A percentile compares a stretch with the other conserved stretches of the same genome.
Evolutionary conservation across 2,888 invertebrate genomes (phyloP).

Genomic region (Trichogramma evanescens): DNA sequence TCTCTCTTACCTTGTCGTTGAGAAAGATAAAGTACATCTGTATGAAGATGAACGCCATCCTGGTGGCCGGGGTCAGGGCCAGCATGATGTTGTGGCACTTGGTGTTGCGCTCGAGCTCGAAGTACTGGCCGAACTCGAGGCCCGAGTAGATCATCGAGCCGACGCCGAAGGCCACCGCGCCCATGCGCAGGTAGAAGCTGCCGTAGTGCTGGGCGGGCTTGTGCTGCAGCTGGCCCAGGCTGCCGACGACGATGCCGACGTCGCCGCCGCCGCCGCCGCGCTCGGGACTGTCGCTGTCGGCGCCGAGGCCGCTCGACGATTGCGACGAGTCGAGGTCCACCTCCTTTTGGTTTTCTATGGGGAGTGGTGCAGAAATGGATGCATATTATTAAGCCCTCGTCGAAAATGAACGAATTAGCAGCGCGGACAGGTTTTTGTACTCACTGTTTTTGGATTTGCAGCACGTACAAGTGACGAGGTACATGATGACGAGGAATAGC

Average conservation of each 20-base stretch:
- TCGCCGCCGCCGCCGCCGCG: conserved; percentile 20
- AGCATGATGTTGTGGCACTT: conserved; percentile 87
- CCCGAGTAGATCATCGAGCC: conserved; percentile 97
- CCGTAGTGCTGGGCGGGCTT: conserved; percentile 71
- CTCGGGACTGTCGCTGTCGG: conserved; percentile 41
- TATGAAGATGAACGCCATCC: conserved; percentile 93
- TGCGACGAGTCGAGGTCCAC: conserved; percentile 44
- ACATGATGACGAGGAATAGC: conserved; percentile 77
- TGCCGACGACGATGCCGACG: neutral
- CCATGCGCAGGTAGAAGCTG: conserved; percentile 87
- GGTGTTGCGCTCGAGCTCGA: conserved; percentile 82
- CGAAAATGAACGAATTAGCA: neutral
- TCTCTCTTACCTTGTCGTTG: conserved; percentile 75
- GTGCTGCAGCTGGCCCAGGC: neutral
- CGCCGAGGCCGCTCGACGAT: conserved; percentile 42
- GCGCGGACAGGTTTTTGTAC: conserved; percentile 13
- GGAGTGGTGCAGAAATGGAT: neutral
- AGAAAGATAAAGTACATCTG: conserved; percentile 98
- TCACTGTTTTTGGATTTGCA: conserved; percentile 52
- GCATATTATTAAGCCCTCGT: neutral
- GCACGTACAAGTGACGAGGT: conserved; percentile 60
- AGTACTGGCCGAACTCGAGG: conserved; percentile 89
- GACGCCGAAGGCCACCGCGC: conserved; percentile 91
- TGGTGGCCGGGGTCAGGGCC: conserved; percentile 82
- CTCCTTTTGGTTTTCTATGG: conserved; percentile 41